Conservation (phyloP, 2,888 invertebrate genomes). For the Melanargia galathea region DNA sequence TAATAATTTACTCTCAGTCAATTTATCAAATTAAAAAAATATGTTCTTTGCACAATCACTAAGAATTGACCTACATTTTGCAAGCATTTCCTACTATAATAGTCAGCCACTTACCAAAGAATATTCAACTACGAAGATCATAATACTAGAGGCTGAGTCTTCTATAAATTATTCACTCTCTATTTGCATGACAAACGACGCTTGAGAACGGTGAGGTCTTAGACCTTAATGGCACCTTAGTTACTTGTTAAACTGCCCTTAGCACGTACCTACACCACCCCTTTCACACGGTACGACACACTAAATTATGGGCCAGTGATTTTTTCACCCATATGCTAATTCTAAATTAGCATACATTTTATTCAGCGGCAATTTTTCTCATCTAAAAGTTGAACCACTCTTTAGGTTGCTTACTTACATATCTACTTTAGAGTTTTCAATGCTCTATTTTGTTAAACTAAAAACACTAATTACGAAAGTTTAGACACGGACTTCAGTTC, state of each 20-base stretch:
- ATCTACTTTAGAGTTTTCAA: constrained; percentile 12
- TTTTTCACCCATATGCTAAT: constrained; percentile 76
- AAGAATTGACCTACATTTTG: constrained; percentile 24
- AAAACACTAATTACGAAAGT: neutral
- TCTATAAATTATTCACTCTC: constrained; percentile 77
- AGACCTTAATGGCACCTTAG: constrained; percentile 66
- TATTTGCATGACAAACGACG: constrained; percentile 79
- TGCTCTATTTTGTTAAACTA: constrained; percentile 19
- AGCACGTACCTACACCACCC: constrained; percentile 48
- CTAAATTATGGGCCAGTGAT: constrained; percentile 73
- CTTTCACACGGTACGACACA: constrained; percentile 56
- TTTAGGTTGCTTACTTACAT: neutral
- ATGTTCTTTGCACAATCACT: neutral
- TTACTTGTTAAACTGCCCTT: constrained; percentile 32
- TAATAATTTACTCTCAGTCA: too few relatives aligned
- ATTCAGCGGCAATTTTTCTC: constrained; percentile 51
- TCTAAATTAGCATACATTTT: constrained; percentile 71
- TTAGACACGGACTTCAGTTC: too few relatives aligned
- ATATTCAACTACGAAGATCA: constrained; percentile 61
- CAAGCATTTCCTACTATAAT: constrained; percentile 24
- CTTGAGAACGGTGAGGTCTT: constrained; percentile 63
- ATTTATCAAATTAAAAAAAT: neutral
- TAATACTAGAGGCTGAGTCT: constrained; percentile 66
- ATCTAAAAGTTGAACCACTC: constrained; percentile 45
- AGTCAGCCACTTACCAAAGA: constrained; percentile 51